Evolutionary conservation across 92 coral and sea anemone genomes (phyloP).

Genomic region (Chrysogorgia sp.): DNA sequence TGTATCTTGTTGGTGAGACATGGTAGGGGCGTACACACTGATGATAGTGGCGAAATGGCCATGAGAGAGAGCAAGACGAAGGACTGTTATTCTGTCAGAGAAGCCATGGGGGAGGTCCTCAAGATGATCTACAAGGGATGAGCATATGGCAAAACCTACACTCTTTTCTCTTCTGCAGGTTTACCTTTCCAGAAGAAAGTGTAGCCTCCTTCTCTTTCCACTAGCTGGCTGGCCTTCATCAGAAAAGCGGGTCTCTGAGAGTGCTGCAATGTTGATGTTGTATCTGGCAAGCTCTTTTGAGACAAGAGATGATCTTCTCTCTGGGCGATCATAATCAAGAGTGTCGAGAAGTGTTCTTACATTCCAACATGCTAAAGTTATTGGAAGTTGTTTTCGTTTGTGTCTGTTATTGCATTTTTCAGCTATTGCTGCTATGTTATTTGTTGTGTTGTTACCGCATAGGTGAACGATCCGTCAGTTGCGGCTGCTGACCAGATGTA

Average conservation of each 20-base stretch:
- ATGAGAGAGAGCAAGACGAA: conserved; percentile 50
- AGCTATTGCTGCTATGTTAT: no score
- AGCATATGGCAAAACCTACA: conserved; percentile 55
- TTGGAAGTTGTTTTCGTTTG: no score
- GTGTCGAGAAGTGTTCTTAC: conserved; percentile 40
- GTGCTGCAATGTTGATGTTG: conserved; percentile 40
- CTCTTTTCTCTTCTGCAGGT: conserved; percentile 23
- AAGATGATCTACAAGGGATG: not conserved
- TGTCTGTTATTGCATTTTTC: no score
- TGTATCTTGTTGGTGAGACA: conserved; percentile 54
- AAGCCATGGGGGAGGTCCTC: conserved; percentile 38
- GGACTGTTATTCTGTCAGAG: conserved; percentile 50
- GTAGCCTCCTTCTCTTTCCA: conserved; percentile 35
- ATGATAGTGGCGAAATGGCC: conserved; percentile 46
- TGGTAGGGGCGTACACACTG: conserved; percentile 56
- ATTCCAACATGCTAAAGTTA: no score
- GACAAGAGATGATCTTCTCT: conserved; percentile 41
- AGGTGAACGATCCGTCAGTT: no score
- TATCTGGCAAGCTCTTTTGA: conserved; percentile 32
- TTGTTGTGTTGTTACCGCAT: no score
- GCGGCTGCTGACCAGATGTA: no score
- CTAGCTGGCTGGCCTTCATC: conserved; percentile 13
- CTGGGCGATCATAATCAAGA: conserved; percentile 20
- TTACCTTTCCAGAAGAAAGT: conserved; percentile 49
- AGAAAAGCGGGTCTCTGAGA: conserved; percentile 33